Conservation (phyloP, 2,888 invertebrate genomes). For the Lottia gigantea region DNA sequence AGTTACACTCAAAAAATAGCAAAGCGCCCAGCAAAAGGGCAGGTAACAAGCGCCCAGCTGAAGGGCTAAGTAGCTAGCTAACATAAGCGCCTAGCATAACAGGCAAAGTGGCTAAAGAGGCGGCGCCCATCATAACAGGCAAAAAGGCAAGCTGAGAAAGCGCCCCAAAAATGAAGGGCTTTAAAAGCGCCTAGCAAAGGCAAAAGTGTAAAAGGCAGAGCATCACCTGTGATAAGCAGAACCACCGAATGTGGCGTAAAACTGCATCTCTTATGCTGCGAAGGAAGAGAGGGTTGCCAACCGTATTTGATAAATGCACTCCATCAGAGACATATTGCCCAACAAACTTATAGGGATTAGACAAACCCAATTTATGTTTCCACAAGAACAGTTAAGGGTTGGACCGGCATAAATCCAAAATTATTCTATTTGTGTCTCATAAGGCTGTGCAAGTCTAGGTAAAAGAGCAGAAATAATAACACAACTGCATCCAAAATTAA, state of each 20-base stretch:
- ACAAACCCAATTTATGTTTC: not conserved
- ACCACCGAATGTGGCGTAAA: not conserved
- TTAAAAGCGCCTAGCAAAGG: too few species aligned
- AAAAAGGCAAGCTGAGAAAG: too few species aligned
- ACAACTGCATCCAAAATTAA: not conserved
- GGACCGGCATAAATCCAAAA: too few species aligned
- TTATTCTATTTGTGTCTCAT: too few species aligned
- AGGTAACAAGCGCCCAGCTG: too few species aligned
- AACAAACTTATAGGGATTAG: not conserved
- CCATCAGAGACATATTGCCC: not conserved
- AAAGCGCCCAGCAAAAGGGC: too few species aligned
- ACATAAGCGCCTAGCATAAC: too few species aligned
- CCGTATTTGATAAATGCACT: not conserved
- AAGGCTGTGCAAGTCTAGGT: not conserved
- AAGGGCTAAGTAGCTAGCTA: too few species aligned
- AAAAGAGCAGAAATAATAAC: not conserved
- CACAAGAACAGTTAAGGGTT: not conserved
- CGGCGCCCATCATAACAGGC: too few species aligned
- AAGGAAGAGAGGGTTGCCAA: not conserved
- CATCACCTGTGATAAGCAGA: not conserved
- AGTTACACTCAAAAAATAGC: not conserved
- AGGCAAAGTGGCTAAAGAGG: too few species aligned
- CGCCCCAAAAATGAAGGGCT: too few species aligned
- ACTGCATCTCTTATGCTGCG: not conserved
- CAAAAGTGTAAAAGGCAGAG: too few species aligned